A percentile compares a stretch with the other conserved stretches of the same genome.
Evolutionary conservation across 2,797 vertebrate species (phyloP).

Genomic region (Leucoraja ocellata): DNA sequence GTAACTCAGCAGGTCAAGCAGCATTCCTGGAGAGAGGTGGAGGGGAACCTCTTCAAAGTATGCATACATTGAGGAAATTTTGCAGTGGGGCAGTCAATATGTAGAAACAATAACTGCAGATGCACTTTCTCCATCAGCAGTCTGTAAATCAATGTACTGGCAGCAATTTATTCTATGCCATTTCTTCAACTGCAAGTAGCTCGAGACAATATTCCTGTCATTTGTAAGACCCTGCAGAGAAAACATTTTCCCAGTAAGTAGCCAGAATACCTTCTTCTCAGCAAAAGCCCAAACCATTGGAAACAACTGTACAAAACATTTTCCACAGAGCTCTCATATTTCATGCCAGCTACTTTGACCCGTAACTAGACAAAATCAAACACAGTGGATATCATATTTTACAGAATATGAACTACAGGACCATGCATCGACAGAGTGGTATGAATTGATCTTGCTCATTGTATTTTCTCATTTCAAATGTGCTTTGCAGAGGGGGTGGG

Average conservation of each 20-base stretch:
- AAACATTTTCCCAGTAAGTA: neutral
- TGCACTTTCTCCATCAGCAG: neutral
- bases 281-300: neutral
- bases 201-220: neutral
- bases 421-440: neutral
- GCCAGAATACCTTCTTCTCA: neutral
- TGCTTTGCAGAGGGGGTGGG: neutral
- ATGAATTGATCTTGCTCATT: neutral
- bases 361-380: neutral
- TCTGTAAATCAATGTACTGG: neutral
- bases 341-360: neutral
- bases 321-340: neutral
- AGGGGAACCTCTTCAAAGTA: too few relatives aligned
- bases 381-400: neutral
- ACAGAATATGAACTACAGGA: neutral
- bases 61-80: too few relatives aligned
- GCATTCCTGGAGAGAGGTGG: too few relatives aligned
- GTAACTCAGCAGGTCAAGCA: too few relatives aligned
- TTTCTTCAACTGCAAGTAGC: neutral
- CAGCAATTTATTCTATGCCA: neutral
- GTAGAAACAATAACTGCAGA: too few relatives aligned
- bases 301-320: constrained; percentile 1
- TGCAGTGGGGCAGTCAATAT: too few relatives aligned
- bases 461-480: neutral
- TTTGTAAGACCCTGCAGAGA: neutral